Percentiles rank a stretch among this genome's conserved stretches.
Evolutionary conservation across 2,113 vertebrate species (phyloP).

Genomic region (Crotalus viridis): DNA sequence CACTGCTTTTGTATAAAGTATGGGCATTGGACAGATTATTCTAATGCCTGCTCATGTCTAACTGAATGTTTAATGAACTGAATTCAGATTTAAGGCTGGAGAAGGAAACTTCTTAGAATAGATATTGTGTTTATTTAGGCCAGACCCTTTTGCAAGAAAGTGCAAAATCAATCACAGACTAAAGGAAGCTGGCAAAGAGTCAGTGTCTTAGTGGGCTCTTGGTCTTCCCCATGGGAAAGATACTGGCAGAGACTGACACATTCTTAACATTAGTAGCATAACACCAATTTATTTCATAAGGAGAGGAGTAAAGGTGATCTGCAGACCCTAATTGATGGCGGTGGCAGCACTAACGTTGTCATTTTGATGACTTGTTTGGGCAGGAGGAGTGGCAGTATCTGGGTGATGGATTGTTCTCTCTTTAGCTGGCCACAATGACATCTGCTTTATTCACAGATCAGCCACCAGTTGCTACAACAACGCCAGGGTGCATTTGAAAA

Average conservation of each 20-base stretch:
- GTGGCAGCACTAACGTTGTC: constrained; percentile 67
- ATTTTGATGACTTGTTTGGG: constrained; percentile 83
- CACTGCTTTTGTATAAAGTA: constrained; percentile 42
- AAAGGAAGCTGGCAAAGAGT: constrained; percentile 58
- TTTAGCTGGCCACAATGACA: constrained; percentile 75
- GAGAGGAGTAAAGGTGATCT: constrained; percentile 55
- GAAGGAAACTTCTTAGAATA: constrained; percentile 45
- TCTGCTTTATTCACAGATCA: constrained; percentile 86
- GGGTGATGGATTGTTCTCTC: constrained; percentile 82
- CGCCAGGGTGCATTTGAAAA: constrained; percentile 80
- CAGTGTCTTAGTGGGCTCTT: constrained; percentile 41
- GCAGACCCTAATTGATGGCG: constrained; percentile 61
- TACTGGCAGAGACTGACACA: constrained; percentile 31
- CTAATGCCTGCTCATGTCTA: constrained; percentile 52
- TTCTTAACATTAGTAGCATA: constrained; percentile 28
- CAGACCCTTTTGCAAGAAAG: constrained; percentile 42
- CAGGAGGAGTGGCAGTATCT: constrained; percentile 69
- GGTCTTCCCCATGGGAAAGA: constrained; percentile 35
- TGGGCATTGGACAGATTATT: constrained; percentile 46
- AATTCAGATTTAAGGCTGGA: constrained; percentile 52
- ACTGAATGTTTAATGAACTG: constrained; percentile 32
- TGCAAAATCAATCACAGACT: constrained; percentile 52
- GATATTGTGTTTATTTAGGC: constrained; percentile 64
- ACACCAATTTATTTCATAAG: constrained; percentile 50
- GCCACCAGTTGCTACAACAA: constrained; percentile 85